Conservation (phyloP, 2,888 invertebrate species). For the Andrena chrysosceles region DNA sequence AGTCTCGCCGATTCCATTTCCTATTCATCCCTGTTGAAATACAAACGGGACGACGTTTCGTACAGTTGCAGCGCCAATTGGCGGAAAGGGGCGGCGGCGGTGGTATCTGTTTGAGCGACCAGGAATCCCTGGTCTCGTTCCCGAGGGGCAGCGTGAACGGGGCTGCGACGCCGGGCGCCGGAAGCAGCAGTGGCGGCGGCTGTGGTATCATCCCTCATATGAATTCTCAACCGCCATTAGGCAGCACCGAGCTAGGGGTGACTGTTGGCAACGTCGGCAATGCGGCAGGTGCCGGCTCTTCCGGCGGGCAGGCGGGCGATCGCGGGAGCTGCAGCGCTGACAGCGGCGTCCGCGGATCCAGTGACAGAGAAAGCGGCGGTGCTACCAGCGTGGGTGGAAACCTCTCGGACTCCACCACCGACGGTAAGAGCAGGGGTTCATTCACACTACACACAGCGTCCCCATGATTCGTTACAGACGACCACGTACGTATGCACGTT, state of each 20-base stretch:
- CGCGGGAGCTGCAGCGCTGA: conserved; percentile 95
- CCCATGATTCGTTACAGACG: no score
- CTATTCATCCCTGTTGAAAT: background rate
- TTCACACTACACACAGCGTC: no score
- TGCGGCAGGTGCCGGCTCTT: conserved; percentile 86
- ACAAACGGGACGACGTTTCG: conserved; percentile 4
- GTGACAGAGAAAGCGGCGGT: conserved; percentile 92
- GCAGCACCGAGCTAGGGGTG: conserved; percentile 78
- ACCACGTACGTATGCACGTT: no score
- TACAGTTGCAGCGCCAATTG: conserved; percentile 87
- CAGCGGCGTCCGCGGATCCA: conserved; percentile 93
- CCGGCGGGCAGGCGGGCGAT: conserved; percentile 87
- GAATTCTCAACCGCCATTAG: conserved; percentile 82
- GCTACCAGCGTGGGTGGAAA: conserved; percentile 94
- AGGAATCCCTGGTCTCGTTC: conserved; percentile 92
- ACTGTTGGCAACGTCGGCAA: conserved; percentile 71
- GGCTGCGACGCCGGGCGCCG: conserved; percentile 84
- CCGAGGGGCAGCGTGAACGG: conserved; percentile 87
- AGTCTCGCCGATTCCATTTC: no score
- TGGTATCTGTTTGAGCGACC: conserved; percentile 91
- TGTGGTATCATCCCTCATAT: conserved; percentile 84
- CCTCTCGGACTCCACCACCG: conserved; percentile 92
- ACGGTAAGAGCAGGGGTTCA: conserved; percentile 85
- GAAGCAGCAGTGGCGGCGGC: conserved; percentile 80
- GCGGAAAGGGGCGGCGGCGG: conserved; percentile 86